Evolutionary conservation across 2,888 invertebrate genomes (phyloP).

Genomic region (Anodontia alba): DNA sequence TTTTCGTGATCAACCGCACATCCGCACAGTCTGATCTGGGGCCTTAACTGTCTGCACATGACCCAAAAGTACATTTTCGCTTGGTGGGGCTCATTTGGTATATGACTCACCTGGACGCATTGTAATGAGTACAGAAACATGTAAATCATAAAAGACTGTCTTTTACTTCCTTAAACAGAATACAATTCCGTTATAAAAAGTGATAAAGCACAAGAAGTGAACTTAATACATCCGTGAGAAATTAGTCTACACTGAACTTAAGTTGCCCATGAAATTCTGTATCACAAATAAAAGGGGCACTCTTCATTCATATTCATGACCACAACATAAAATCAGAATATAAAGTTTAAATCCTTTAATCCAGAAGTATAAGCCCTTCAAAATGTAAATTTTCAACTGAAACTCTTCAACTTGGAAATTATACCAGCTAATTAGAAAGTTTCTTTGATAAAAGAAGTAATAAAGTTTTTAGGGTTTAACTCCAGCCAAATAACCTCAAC

Average conservation of each 20-base stretch:
- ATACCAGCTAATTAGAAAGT: neutral
- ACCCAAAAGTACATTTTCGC: neutral
- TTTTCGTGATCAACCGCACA: no score
- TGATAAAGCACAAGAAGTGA: neutral
- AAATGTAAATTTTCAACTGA: neutral
- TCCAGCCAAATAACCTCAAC: no score
- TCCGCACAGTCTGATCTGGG: neutral
- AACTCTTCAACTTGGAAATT: neutral
- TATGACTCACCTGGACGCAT: neutral
- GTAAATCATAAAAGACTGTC: neutral
- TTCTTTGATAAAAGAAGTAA: neutral
- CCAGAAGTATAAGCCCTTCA: neutral
- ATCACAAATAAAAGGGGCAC: neutral
- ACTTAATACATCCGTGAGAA: slow-evolving; percentile 2
- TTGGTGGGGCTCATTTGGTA: no score
- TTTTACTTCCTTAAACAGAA: neutral
- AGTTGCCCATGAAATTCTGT: neutral
- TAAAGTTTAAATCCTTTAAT: neutral
- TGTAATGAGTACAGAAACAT: neutral
- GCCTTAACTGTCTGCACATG: neutral
- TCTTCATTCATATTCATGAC: neutral
- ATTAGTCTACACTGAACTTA: neutral
- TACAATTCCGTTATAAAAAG: no score
- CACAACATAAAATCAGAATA: neutral
- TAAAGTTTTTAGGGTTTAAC: neutral